Base-by-base conservation (phyloP, 2,797 vertebrate genomes). In the Euthynnus affinis region DNA sequence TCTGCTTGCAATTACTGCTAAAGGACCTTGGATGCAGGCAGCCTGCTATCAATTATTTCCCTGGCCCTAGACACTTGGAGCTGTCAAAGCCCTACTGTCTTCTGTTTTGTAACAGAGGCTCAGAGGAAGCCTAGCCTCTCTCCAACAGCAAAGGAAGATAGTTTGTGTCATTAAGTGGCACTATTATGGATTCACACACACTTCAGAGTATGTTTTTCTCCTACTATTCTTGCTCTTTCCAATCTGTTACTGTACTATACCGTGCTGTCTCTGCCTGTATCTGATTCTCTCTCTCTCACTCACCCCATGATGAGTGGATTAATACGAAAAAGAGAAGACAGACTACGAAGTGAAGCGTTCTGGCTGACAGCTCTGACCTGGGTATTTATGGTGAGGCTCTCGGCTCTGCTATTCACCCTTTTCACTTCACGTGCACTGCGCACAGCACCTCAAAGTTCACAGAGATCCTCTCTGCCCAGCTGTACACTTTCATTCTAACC, bases 31-130 rank as follows among this genome's bases (percentile, higher is more conserved):
- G 97, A 98, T 96, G 93, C 96, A 95, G 94, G 95, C 97, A 97
- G 97, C 96, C 97, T 99, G 98, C 96, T 97, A 99, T 98, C 97
- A 98, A 98, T 99, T 99, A 99, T 97, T 96, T 95, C 95, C 94
- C 96, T 98, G 97, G 98, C 97, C 96, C 96, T 95, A 97, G 91
- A 97, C 94, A 96, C 96, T 97, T 97, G 96, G 97, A 97, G 96
- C 96, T 98, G 97, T 99, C 98, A 98, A 96, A 96, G 96, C 96
- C 96, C 94, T 96, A 96, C 96, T 96, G 96, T 99, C 96, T 97
- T 97, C 96, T 98, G 97, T 97, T 98, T 97, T 97, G 96, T 97
- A 98, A 96, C 97, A 97, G 96, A 95, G 95, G 95, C 90, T 89
- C 51, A 20, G 69, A 91, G 88, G 91, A 93, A 93, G 90, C 91